Base-by-base conservation (phyloP, 2,113 vertebrate species). In the Willisornis vidua region DNA sequence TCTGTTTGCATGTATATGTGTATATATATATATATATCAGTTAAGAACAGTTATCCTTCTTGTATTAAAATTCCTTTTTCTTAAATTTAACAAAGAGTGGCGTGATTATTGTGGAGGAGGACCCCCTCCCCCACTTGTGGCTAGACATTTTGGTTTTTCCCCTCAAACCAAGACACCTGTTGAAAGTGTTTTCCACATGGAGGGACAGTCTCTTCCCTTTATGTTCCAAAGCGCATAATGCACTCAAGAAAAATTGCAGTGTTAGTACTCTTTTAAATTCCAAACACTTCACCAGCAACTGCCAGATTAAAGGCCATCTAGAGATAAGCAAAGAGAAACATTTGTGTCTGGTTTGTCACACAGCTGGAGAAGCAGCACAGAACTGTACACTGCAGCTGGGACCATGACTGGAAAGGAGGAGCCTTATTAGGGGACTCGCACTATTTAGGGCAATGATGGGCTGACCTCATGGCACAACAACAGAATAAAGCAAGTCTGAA, bases 401-500 rank as follows among this genome's bases (percentile, higher is more conserved):
- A 72, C 10, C 33, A 35, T 10, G 20, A 37, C 0, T 28, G 51
- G 28, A 33, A 65, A 46, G 10, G 0, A 58, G 51, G 4, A 77
- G 9, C 10, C 9, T 61, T 25, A 22, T n/a, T 2, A 75, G 22
- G 7, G 59, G 43, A 39, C 18, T 48, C 18, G 37, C 20, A 14
- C 5, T 10, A 18, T 45, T 82, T 14, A 55, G 23, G 33, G 39
- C 11, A 77, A 67, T 0, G 16, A 55, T 3, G 14, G 29, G 10
- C 29, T 78, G 57, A 43, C 4, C 20, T 29, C 70, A 35, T 2
- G 39, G 59, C 51, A 77, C 19, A 63, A 12, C 7, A 54, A 18
- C 7, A 74, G 7, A 77, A 63, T 2, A 1, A 68, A 58, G 4
- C 0, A 0, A 75, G 57, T 3, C 61, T 55, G 25, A 26, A 26